Conservation (phyloP, 2,888 invertebrate species). For the Pharmacophagus antenor region DNA sequence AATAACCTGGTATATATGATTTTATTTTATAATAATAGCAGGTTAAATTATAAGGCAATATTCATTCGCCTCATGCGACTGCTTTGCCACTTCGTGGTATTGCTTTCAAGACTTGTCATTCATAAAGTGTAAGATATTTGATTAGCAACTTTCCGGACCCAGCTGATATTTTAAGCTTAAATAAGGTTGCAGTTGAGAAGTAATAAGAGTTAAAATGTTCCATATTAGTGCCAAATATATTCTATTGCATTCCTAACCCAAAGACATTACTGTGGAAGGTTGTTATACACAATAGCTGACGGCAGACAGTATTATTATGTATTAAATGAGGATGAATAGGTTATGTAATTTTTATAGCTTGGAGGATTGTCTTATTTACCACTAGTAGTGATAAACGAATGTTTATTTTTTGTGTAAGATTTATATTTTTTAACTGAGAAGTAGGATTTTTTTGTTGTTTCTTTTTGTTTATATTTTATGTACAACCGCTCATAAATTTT, state of each 20-base stretch:
- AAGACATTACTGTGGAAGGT: slow-evolving; percentile 64
- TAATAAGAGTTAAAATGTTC: slow-evolving; percentile 37
- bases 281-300: slow-evolving; percentile 52
- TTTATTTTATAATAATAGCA: not conserved
- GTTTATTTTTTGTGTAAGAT: too few species aligned
- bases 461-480: too few species aligned
- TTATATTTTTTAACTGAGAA: too few species aligned
- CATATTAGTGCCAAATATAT: slow-evolving; percentile 47
- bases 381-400: too few species aligned
- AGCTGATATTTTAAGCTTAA: slow-evolving; percentile 47
- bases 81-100: slow-evolving; percentile 60
- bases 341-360: not conserved
- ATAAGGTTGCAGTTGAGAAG: slow-evolving; percentile 39
- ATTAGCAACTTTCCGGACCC: slow-evolving; percentile 49
- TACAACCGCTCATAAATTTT: too few species aligned
- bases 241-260: slow-evolving; percentile 51
- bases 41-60: slow-evolving; percentile 39
- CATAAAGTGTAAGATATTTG: slow-evolving; percentile 55
- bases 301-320: slow-evolving; percentile 15
- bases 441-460: too few species aligned
- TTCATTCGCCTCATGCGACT: slow-evolving; percentile 54
- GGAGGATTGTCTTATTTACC: not conserved
- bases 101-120: slow-evolving; percentile 66
- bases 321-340: slow-evolving; percentile 29
- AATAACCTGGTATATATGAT: not conserved